Percentiles rank a stretch among this genome's conserved stretches.
Evolutionary conservation across 1,140 invertebrate species (phyloP).

Genomic region (Philopotamus ludificatus): DNA sequence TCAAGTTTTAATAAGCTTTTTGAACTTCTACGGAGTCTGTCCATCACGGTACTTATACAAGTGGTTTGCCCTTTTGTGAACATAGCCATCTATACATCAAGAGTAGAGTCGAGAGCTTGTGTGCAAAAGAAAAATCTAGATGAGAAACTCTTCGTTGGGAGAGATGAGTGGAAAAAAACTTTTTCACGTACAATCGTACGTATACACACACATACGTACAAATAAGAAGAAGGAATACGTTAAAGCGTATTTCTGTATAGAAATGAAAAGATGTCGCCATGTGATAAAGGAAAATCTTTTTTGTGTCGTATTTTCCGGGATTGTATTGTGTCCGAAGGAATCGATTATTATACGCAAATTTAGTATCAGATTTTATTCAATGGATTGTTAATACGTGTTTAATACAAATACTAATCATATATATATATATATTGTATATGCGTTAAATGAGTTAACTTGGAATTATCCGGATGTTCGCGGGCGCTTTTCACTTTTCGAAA

Average conservation of each 20-base stretch:
- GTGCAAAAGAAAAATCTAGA: not conserved
- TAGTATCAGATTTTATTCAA: too few relatives aligned
- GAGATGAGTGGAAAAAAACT: conserved; percentile 1
- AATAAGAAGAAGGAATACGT: too few relatives aligned
- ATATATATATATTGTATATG: too few relatives aligned
- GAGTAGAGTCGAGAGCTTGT: not conserved
- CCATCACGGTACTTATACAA: not conserved
- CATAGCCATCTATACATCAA: not conserved
- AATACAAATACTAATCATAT: too few relatives aligned
- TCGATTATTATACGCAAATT: too few relatives aligned
- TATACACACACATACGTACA: not conserved
- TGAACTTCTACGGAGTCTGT: not conserved
- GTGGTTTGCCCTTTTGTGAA: conserved; percentile 3
- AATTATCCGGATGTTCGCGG: too few relatives aligned
- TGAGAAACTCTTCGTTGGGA: conserved; percentile 2
- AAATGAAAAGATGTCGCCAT: not conserved
- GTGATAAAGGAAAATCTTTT: not conserved
- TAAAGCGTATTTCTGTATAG: too few relatives aligned
- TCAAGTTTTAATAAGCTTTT: not conserved
- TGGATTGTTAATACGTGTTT: too few relatives aligned
- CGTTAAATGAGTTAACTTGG: too few relatives aligned
- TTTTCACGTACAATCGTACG: not conserved
- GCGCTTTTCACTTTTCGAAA: not conserved
- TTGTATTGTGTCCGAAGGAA: not conserved
- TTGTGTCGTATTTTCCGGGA: not conserved